Base-by-base conservation (phyloP, 2,113 vertebrate genomes). In the Apodemus sylvaticus region DNA sequence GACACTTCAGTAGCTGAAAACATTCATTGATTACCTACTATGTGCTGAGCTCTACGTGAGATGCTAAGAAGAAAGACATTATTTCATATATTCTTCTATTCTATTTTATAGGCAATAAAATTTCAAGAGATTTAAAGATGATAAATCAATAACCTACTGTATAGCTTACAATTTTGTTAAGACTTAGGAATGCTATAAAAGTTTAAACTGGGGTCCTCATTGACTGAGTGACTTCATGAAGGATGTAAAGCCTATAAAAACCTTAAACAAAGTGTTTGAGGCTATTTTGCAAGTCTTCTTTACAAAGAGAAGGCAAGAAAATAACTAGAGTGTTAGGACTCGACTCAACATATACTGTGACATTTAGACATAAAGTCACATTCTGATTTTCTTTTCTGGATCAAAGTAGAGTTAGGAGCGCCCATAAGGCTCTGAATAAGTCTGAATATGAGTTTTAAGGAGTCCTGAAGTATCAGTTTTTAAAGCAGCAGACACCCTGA, bases 381-480 rank as follows among this genome's bases (percentile, higher is more conserved):
- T 93, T 94, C 7, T 0, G 20, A 60, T 53, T 90, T 91, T 86
- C 88, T 74, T 93, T 95, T 92, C 66, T 68, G 42, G 24, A 10
- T 66, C 24, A 64, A 92, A 85, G 76, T 93, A 45, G 24, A 86
- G 79, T 90, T 79, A 89, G 92, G 36, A 73, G 42, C 36, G 87
- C 91, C 53, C 24, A 42, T 39, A 39, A 91, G 68, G 0, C 17
- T 79, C 68, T 39, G 71, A 36, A 36, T 76, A 92, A 86, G 5
- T 71, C 26, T 7, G 88, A 79, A 42, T 81, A 76, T 13, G 60
- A 76, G 5, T 74, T 97, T 96, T 94, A 94, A 95, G 62, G 31
- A 88, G 55, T 0, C 14, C 79, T 82, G 73, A 88, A 78, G 26
- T 83, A 77, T 94, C 45, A 16, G 14, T 87, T 94, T 95, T 92